These are phyloP conservation scores for Plutomurus gul DNA, from an alignment of 1,140 invertebrate species.

Conservation along the genomic window DNA sequence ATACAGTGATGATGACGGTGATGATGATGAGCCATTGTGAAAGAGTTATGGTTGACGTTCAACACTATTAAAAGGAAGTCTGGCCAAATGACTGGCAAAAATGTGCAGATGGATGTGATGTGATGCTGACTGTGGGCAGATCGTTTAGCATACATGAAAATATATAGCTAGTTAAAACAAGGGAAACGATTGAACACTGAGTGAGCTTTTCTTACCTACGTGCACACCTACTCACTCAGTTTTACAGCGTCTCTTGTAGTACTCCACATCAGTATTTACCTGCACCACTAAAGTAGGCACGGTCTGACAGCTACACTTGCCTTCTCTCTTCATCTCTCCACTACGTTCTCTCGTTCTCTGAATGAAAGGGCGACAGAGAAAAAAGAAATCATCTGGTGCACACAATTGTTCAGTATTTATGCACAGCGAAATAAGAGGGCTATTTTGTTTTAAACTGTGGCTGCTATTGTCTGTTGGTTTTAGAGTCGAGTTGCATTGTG, in stretches of 20 bases:
- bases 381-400: slow-evolving; percentile 31
- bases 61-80: slow-evolving; percentile 27
- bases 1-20: not conserved
- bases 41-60: slow-evolving; percentile 2
- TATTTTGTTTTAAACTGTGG: not conserved
- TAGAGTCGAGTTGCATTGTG: too few species aligned
- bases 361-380: slow-evolving; percentile 16
- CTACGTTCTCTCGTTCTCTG: not conserved
- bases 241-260: not conserved
- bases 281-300: not conserved
- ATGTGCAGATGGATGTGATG: not conserved
- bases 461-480: not conserved
- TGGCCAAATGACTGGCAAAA: slow-evolving; percentile 34
- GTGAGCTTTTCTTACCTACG: too few species aligned
- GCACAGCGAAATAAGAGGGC: not conserved
- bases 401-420: not conserved
- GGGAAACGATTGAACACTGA: slow-evolving; percentile 12
- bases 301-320: not conserved
- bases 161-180: not conserved
- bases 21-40: slow-evolving; percentile 11
- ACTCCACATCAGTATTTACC: too few species aligned
- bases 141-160: not conserved
- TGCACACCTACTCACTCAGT: too few species aligned
- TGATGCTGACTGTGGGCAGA: not conserved
- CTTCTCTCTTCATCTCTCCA: slow-evolving; percentile 4